Base-by-base conservation (phyloP, 2,113 vertebrate species). In the Oreochromis aureus region DNA sequence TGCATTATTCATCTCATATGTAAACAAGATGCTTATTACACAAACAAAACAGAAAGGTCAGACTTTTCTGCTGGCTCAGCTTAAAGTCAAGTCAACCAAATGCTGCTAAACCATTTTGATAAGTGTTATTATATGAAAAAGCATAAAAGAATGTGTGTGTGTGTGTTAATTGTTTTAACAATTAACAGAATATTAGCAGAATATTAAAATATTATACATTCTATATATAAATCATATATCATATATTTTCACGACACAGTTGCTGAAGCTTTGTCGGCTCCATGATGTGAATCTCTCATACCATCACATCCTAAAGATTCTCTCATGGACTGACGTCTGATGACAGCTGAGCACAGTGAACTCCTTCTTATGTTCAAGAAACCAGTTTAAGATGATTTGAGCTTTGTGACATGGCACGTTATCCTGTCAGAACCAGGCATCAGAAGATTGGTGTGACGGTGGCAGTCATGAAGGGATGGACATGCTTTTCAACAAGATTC, bases 21-120 rank as follows among this genome's bases (percentile, higher is more conserved):
- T 69, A 83, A 85, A 92, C 83, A 89, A 88, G 63, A 90, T 53
- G 18, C 79, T 58, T 83, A 78, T 66, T 85, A 24, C 41, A 24
- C 34, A 81, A 85, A 71, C 19, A 83, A 81, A 71, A 56, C 39
- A 73, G 41, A 24, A 41, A 80, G 16, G 66, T 61, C 18, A 53
- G 12, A 78, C n/a, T 76, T 92, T 82, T 86, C 61, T 85, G 87
- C 83, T 79, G 39, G 4, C 56, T 82, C 54, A 87, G 84, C 56
- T 83, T n/a, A 11, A 84, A 24, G 46, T 81, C 10, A 34, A 30
- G 16, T 32, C 10, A 7, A 46, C 18, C 2, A 51, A 27, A 16
- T 13, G 13, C 39, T 80, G 48, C 16, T 27, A 44, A n/a, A 48
- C 46, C 12, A 32, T 10, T 46, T 18, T 59, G 51, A 71, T 11